Percentiles rank a stretch among this genome's conserved stretches.
phyloP scores from a whole-genome alignment of 2,888 invertebrate species.

The Merodon equestris region DNA sequence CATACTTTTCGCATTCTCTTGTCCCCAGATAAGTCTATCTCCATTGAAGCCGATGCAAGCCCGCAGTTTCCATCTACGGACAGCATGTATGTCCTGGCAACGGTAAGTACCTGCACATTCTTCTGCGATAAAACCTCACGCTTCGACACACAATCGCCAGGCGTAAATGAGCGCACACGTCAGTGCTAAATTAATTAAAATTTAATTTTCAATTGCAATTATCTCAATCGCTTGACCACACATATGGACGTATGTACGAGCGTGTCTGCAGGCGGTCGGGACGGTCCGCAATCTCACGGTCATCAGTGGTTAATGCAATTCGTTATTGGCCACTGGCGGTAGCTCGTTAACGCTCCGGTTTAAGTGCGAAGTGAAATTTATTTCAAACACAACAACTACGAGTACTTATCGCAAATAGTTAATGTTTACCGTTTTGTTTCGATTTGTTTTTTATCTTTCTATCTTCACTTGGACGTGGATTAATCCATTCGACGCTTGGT shows the following conservation, averaged over 20 bases:
- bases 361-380: slow-evolving; percentile 39
- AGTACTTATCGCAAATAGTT: neutral
- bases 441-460: slow-evolving; percentile 3
- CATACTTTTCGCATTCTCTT: slow-evolving; percentile 10
- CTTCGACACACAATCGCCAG: slow-evolving; percentile 18
- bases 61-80: slow-evolving; percentile 36
- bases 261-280: no score
- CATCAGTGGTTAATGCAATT: no score
- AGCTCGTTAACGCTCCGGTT: slow-evolving; percentile 48
- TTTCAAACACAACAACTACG: slow-evolving; percentile 14
- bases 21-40: slow-evolving; percentile 31
- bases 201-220: slow-evolving; percentile 48
- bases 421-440: no score
- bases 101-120: slow-evolving; percentile 23
- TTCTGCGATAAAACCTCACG: slow-evolving; percentile 8
- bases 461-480: no score
- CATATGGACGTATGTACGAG: neutral
- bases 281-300: no score
- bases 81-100: slow-evolving; percentile 52
- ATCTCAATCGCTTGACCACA: slow-evolving; percentile 18
- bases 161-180: slow-evolving; percentile 38
- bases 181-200: slow-evolving; percentile 57
- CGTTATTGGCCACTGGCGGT: slow-evolving; percentile 12
- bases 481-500: neutral
- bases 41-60: slow-evolving; percentile 22